Evolutionary conservation across 2,888 invertebrate genomes (phyloP).

Genomic region (Malthinus seriepunctatus): DNA sequence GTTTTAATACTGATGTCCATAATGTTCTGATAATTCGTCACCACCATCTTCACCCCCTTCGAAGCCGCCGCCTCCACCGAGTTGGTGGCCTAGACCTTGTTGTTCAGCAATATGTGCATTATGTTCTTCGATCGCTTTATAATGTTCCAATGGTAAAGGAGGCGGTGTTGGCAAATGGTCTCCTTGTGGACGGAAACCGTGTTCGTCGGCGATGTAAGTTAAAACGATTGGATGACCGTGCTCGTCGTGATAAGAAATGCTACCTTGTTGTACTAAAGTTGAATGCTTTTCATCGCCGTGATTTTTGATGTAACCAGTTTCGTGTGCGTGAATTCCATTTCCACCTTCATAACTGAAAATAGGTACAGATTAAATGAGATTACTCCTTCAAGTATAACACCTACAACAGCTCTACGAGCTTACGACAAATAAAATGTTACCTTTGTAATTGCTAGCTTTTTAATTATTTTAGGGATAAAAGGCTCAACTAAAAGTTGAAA

Average conservation of each 20-base stretch:
- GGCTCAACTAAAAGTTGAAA: too few relatives aligned
- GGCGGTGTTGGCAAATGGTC: conserved; percentile 81
- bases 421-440: too few relatives aligned
- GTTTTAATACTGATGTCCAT: neutral
- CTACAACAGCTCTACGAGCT: too few relatives aligned
- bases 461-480: too few relatives aligned
- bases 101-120: conserved; percentile 26
- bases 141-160: conserved; percentile 76
- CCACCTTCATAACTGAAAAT: conserved; percentile 69
- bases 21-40: neutral
- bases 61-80: too few relatives aligned
- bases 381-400: too few relatives aligned
- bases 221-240: conserved; percentile 69
- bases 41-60: neutral
- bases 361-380: neutral
- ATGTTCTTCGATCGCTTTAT: conserved; percentile 63
- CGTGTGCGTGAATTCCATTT: conserved; percentile 73
- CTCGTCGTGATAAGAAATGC: conserved; percentile 72
- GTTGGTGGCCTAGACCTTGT: neutral
- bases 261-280: conserved; percentile 70
- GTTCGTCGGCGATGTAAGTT: conserved; percentile 73
- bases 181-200: conserved; percentile 65
- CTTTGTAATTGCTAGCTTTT: too few relatives aligned
- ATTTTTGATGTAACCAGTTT: conserved; percentile 73
- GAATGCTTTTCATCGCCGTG: conserved; percentile 67